Evolutionary conservation across 2,113 vertebrate species (phyloP), one percentile per base, ranked within the genome.

Genomic region (Anthoscopus minutus): DNA sequence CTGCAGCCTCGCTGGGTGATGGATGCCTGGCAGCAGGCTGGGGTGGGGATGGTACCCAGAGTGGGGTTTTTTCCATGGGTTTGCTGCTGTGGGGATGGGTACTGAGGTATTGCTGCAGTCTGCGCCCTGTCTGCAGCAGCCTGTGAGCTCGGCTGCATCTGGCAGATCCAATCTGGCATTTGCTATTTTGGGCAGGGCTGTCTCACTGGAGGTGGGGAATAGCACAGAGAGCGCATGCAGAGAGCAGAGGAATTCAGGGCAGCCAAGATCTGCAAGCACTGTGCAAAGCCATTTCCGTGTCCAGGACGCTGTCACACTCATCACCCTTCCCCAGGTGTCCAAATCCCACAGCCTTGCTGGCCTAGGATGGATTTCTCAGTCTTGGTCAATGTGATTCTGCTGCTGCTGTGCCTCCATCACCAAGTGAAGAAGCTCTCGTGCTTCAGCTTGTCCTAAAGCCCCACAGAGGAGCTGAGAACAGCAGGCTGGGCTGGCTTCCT

Each of bases 391-490:
- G 7, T 4, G 28, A 8, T 53, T 27, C 47, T 65, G 62, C 21
- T 31, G n/a, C 58, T 58, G 71, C 10, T 66, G 61, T 37, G 33
- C 28, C 69, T 74, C 73, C 42, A 37, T 61, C 51, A 28, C 47
- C 47, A 57, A 0, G 3, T 31, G 37, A 67, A 15, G 31, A 56
- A 66, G n/a, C 58, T 62, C 51, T 76, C 1, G 1, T 22, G 33
- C 76, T 94, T 57, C 1, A 2, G 33, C 51, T 62, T n/a, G 31
- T 48, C 37, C 82, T 74, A 8, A 37, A 79, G 45, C n/a, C 42
- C 37, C 66, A 11, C 0, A 2, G 74, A 44, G 45, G 42, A 61
- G 37, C 51, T 4, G 5, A 33, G 42, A 78, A 17, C 0, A 0
- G 40, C 3, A 11, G 65, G 50, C 27, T 22, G 42, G 19, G 33